Evolutionary conservation across 1,140 invertebrate genomes (phyloP), one percentile per base, ranked within the genome.

Genomic region (Zaprionus gabonicus): DNA sequence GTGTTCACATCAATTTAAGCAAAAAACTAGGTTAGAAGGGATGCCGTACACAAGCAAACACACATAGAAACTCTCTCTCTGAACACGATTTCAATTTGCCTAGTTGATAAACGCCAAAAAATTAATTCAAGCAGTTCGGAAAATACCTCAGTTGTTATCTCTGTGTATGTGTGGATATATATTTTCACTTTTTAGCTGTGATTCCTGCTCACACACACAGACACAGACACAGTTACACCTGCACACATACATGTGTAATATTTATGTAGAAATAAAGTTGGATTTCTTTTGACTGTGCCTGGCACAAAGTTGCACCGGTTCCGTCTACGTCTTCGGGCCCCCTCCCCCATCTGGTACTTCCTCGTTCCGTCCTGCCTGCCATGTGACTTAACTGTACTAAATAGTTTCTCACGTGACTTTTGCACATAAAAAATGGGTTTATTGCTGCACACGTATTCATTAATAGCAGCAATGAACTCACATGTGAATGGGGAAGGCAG

Each of bases 361-460:
- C 2, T 13, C 28, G 4, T 46, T n/a, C 7, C 31, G 17, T 9
- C 55, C 46, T 36, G 60, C 74, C 25, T 27, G 25, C 44, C 57
- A 38, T 62, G 58, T 58, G 72, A 71, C 44, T 77, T 84, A 88
- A 81, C 87, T 79, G 84, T 81, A 88, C 85, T 88, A 88, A 88
- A 88, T 88, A 90, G 85, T 88, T 88, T 88, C 85, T 88, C 85
- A 88, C 85, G 85, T 88, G 85, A 88, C 85, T 88, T 90, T 81
- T 77, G 57, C 64, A 87, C 85, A 88, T 88, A 88, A 88, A 88
- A 88, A 88, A 90, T 88, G 85, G 81, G 78, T 88, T 88, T 88
- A 88, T 88, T 88, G 85, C 85, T 87, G 86, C 85, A 88, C 86
- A 88, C 85, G 85, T 91, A 88, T 88, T 88, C 85, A 88, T 88